Percentiles rank a stretch among this genome's conserved stretches.
Evolutionary conservation across 2,888 invertebrate species (phyloP).

Genomic region (Lissocephala sabroskyi): DNA sequence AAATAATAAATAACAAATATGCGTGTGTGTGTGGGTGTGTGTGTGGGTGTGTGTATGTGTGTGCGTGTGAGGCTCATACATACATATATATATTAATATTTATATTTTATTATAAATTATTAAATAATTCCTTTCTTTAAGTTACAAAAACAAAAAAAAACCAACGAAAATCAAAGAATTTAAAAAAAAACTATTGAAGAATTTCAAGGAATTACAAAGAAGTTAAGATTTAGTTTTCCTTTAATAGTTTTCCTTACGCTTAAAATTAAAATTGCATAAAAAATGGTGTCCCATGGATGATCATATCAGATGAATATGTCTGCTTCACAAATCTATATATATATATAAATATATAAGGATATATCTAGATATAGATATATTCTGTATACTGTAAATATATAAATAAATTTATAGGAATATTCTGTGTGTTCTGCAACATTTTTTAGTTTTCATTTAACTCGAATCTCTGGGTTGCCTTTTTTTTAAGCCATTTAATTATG

Average conservation of each 20-base stretch:
- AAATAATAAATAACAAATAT: constrained; percentile 17
- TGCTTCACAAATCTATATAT: constrained; percentile 28
- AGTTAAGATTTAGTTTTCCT: background rate
- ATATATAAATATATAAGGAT: constrained; percentile 33
- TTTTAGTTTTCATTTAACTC: constrained; percentile 15
- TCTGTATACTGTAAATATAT: constrained; percentile 45
- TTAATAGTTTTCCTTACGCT: background rate
- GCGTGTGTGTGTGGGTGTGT: constrained; percentile 1
- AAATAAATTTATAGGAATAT: constrained; percentile 61
- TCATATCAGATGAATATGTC: too few relatives aligned
- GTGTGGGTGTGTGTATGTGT: background rate
- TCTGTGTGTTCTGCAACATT: constrained; percentile 41
- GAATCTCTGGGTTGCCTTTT: constrained; percentile 10
- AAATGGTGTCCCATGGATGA: background rate
- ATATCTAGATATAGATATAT: constrained; percentile 35
- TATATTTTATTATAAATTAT: background rate
- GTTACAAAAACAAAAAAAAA: too few relatives aligned
- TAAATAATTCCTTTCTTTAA: background rate
- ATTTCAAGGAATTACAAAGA: too few relatives aligned
- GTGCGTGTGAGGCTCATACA: constrained; percentile 1
- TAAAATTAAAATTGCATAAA: constrained; percentile 1
- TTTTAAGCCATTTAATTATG: constrained; percentile 20
- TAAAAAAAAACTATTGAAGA: too few relatives aligned
- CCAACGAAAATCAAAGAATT: too few relatives aligned
- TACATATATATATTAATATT: background rate